Evolutionary conservation across 2,113 vertebrate genomes (phyloP), one percentile per base, ranked within the genome.

Genomic region (Clinocottus analis): DNA sequence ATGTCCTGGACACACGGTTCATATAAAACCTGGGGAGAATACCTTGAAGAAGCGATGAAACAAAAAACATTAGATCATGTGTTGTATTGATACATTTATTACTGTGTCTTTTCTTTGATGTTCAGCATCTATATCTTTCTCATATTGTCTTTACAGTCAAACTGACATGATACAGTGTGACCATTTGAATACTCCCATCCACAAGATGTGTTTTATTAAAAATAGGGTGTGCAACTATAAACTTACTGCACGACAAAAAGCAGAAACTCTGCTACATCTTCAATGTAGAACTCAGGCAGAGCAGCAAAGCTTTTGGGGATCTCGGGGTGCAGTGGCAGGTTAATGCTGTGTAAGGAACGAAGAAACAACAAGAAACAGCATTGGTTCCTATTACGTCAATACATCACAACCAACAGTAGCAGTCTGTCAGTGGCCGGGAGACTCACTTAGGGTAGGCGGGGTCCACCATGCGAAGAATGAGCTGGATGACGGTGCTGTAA

Each of bases 181-280:
- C 11, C n/a, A 55, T 4, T 69, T 23, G 21, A 47, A 19, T 31
- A 14, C 17, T 35, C 21, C 4, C 0, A 12, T 41, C 0, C 19
- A 53, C 23, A 37, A 58, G 1, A 21, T 13, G 65, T 35, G 37
- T 16, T 47, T 11, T 63, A 25, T 19, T 3, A 7, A 58, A 58
- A 33, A 85, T 29, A 58, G 3, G 17, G 19, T 5, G 23, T 13
- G 19, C 6, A 79, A 60, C 6, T 19, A 51, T 29, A 29, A 61
- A 98, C 98, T 97, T 96, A 99, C 98, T 99, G 98, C 95, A 99
- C 97, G 90, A 99, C 97, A 94, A 99, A 99, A 96, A 99, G 98
- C 94, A 99, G 95, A 95, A 99, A 99, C 94, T 99, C 98, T 4
- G 98, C 98, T 89, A 99, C 96, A 86, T 99, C 98, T 95, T 99